Base-by-base conservation (phyloP, 2,888 invertebrate species). In the Psylliodes chrysocephalus region DNA sequence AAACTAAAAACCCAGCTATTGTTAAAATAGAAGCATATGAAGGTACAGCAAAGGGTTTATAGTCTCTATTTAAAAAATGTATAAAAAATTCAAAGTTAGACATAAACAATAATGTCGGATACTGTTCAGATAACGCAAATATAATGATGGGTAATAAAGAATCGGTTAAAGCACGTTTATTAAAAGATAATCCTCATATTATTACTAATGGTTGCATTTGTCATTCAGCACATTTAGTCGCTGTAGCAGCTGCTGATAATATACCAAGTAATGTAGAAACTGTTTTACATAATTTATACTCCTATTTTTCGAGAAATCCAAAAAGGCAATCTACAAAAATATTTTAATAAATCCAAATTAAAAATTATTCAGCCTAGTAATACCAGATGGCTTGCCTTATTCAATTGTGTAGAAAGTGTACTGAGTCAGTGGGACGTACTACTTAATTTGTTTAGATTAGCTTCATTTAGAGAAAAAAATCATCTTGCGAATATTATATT, bases 261-360 rank as follows among this genome's bases (percentile, higher is more conserved):
- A 30, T 61, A 30, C 64, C 63, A 14, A 30, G 18, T 15, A 64
- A 64, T 64, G 51, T 67, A 25, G 61, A 67, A 40, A 14, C 40
- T 18, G 38, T 66, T 14, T 56, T 64, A 52, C 63, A 66, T 55
- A 66, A 60, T 60, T 56, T 64, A 6, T 57, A 22, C 30, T 25
- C 30, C 15, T 67, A 67, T 60, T 67, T 64, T 64, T 64, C 67
- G n/a, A 19, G 64, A 60, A 47, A 44, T 55, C 67, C 64, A 4
- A 67, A 67, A 19, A 14, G 64, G 10, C 64, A 67, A 46, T 64
- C 67, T 25, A 42, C n/a, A n/a, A n/a, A n/a, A n/a, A n/a, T n/a
- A n/a, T n/a, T n/a, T n/a, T n/a, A n/a, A n/a, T n/a, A n/a, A n/a
- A n/a, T n/a, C n/a, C n/a, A 42, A 64, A 64, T 17, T 28, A 28